phyloP scores from a whole-genome alignment of 2,113 vertebrate genomes.

The Tetraodon nigroviridis region DNA sequence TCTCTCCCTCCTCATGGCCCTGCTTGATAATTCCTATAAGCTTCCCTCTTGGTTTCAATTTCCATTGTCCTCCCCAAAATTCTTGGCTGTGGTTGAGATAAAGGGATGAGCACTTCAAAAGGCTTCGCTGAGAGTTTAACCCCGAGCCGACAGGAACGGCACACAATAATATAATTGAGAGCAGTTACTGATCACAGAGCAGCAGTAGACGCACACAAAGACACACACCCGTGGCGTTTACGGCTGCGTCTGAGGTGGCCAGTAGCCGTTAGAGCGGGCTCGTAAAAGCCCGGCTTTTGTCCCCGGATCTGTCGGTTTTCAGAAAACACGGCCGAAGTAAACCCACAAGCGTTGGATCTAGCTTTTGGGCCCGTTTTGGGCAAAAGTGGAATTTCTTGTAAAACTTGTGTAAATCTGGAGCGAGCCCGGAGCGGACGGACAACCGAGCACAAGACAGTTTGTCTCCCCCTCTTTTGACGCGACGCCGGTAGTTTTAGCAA shows the following conservation, averaged over 20 bases:
- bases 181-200: constrained; percentile 92
- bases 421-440: no score
- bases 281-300: constrained; percentile 13
- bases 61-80: constrained; percentile 89
- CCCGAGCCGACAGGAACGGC: constrained; percentile 85
- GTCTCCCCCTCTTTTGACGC: no score
- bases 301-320: no score
- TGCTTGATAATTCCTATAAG: constrained; percentile 85
- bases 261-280: constrained; percentile 37
- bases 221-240: constrained; percentile 44
- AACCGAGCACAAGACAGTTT: no score
- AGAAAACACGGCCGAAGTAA: no score
- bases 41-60: constrained; percentile 84
- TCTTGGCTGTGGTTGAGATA: constrained; percentile 96
- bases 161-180: constrained; percentile 97
- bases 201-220: constrained; percentile 46
- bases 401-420: no score
- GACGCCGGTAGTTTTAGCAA: no score
- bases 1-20: constrained; percentile 77
- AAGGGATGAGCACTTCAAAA: constrained; percentile 99
- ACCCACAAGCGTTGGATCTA: no score
- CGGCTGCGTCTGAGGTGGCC: constrained; percentile 49
- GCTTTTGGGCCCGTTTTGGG: no score
- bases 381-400: no score
- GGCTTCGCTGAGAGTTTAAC: constrained; percentile 94